phyloP scores from a whole-genome alignment of 2,113 vertebrate species.

The Recurvirostra avosetta region DNA sequence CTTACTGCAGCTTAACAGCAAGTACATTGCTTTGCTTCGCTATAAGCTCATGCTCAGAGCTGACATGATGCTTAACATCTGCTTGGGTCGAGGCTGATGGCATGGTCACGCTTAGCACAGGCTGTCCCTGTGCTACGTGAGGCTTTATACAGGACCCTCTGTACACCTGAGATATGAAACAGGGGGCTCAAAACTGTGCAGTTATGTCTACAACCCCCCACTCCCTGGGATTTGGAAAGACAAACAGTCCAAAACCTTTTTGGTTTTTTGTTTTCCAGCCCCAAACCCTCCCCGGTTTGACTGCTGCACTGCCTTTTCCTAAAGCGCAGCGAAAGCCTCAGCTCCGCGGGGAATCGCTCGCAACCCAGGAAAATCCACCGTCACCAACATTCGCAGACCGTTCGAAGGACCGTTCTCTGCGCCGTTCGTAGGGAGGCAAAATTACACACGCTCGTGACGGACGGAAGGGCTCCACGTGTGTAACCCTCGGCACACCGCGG shows the following conservation, averaged over 20 bases:
- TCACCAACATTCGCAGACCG: background rate
- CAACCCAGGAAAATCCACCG: conserved; percentile 53
- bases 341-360: background rate
- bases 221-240: background rate
- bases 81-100: background rate
- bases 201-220: fast-evolving
- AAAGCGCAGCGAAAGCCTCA: fast-evolving
- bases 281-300: background rate
- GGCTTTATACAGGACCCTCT: background rate
- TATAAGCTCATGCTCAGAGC: background rate
- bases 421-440: background rate
- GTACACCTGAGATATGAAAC: fast-evolving
- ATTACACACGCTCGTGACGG: background rate
- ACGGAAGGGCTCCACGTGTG: background rate
- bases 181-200: background rate
- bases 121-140: fast-evolving
- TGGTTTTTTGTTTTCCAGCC: background rate
- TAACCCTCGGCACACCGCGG: background rate
- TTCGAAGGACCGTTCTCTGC: background rate
- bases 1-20: background rate
- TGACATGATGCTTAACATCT: background rate
- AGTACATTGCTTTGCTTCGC: background rate
- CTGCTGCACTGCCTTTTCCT: background rate
- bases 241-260: background rate
- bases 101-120: background rate